Base-by-base conservation (phyloP, 2,888 invertebrate species). In the Subacronicta megacephala region DNA sequence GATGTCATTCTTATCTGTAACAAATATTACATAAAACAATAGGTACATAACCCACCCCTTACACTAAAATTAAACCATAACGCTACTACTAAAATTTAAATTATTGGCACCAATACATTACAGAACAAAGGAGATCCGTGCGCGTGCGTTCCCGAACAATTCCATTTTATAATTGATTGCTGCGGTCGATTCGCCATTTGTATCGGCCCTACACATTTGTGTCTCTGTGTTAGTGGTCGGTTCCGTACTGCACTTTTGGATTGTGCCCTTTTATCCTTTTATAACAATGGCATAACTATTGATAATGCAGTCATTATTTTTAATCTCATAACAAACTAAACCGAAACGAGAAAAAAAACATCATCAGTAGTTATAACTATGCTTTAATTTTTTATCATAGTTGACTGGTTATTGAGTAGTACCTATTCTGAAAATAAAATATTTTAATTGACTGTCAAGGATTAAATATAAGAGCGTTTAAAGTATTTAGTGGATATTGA, bases 111-210 rank as follows among this genome's bases (percentile, higher is more conserved):
- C 75, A 78, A 84, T 87, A 85, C 79, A 82, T 84, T 82, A 84
- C 66, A 64, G 76, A 77, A 85, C 84, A 82, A 82, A 81, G 79
- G 80, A 71, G 70, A 62, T 73, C 72, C 77, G 64, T 77, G 80
- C 80, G 75, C 78, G 78, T 75, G 76, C 73, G 69, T 72, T 75
- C 77, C 72, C 71, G 84, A 83, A 84, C 89, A 85, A 88, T 90
- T 90, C 84, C 82, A 81, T 88, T 90, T 90, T 90, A 90, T 92
- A 93, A 93, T 92, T 92, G 90, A 92, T 93, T 80, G 86, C 74
- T 82, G 92, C 80, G 93, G 93, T 88, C 79, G 86, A 90, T 86
- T 87, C 83, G 81, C 91, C 90, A 92, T 93, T 93, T 93, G 92
- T 93, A 92, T 89, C 79, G 82, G 83, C 86, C 86, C 86, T 88